These are phyloP conservation scores for Tetrao urogallus DNA, from an alignment of 2,113 vertebrate species.

Conservation along the genomic window DNA sequence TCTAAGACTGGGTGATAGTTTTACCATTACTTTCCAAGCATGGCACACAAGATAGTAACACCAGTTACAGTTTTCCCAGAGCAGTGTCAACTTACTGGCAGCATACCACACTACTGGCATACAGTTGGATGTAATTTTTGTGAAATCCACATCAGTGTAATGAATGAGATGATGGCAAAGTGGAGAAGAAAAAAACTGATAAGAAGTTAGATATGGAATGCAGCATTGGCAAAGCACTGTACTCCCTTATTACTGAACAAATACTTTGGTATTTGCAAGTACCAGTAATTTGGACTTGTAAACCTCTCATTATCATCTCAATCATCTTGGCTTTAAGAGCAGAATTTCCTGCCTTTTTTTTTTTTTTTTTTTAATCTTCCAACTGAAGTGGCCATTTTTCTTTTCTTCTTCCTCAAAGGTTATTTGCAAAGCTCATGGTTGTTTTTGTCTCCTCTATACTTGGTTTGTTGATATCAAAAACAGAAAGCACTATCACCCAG, in stretches of 20 bases:
- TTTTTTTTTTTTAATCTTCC: not conserved
- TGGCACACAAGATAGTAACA: not conserved
- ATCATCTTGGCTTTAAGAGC: not conserved
- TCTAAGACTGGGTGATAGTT: not conserved
- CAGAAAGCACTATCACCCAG: not conserved
- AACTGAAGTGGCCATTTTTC: not conserved
- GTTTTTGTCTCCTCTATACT: not conserved
- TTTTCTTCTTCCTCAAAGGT: not conserved
- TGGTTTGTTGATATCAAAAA: not conserved
- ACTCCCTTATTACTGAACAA: not conserved
- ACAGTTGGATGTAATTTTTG: too few relatives aligned
- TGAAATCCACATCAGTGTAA: not conserved
- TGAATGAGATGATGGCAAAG: not conserved
- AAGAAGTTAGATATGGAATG: not conserved
- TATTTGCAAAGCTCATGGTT: not conserved
- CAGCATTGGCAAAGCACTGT: not conserved
- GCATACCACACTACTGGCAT: not conserved
- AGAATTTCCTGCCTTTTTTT: not conserved
- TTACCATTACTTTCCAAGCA: not conserved
- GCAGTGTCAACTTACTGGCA: rapidly evolving
- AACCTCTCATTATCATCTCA: not conserved
- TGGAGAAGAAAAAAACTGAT: not conserved
- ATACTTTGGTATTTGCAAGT: not conserved
- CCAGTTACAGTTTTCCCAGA: not conserved
- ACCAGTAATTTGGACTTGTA: not conserved